phyloP scores from a whole-genome alignment of 2,113 vertebrate species.

The Odontesthes bonariensis region DNA sequence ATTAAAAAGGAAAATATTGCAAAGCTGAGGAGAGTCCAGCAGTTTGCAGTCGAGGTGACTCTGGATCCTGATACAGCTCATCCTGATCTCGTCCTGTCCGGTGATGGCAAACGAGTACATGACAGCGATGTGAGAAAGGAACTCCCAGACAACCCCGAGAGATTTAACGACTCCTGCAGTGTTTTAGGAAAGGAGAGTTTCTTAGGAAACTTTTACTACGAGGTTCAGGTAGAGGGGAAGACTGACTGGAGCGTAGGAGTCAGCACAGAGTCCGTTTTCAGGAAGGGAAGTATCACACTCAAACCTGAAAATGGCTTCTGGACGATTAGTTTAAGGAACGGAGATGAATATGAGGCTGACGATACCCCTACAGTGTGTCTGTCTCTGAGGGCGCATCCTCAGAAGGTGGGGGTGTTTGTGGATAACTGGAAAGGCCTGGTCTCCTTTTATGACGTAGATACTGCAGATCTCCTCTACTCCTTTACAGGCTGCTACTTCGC shows the following conservation, averaged over 20 bases:
- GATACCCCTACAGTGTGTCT: background rate
- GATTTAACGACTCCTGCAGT: background rate
- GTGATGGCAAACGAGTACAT: constrained; percentile 6
- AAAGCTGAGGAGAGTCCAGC: constrained; percentile 5
- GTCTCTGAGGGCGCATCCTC: background rate
- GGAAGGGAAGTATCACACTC: background rate
- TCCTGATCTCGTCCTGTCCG: background rate
- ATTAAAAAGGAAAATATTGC: background rate
- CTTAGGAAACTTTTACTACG: constrained; percentile 20
- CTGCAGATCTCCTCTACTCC: constrained; percentile 3
- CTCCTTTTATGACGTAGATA: constrained; percentile 15
- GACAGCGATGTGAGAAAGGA: background rate
- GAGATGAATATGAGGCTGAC: background rate
- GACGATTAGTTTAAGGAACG: background rate
- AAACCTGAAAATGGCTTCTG: background rate
- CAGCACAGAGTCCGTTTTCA: background rate
- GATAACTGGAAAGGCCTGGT: constrained; percentile 13
- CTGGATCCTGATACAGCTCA: constrained; percentile 21
- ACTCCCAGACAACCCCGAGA: background rate
- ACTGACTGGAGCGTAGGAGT: constrained; percentile 18
- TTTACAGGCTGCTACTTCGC: constrained; percentile 21
- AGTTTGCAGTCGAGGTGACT: constrained; percentile 18
- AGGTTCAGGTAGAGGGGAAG: constrained; percentile 26
- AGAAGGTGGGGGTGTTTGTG: constrained; percentile 34
- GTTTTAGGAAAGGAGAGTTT: constrained; percentile 32